A percentile compares a stretch with the other conserved stretches of the same genome.
Conservation (phyloP, 2,113 vertebrate species). For the Stigmatopora nigra region DNA sequence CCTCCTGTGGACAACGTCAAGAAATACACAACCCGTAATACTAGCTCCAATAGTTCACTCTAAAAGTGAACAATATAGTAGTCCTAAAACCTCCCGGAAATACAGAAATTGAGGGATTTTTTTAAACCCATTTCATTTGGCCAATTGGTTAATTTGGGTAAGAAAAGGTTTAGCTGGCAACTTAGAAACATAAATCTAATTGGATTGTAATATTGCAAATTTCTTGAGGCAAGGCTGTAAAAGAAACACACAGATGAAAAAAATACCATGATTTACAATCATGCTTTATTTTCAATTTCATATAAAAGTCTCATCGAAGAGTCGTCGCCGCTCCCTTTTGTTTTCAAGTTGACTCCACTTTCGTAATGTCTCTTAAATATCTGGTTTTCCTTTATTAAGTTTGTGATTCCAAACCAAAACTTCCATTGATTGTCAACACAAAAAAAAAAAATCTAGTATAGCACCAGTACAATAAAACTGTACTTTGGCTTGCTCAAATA, state of each 20-base stretch:
- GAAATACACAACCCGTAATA: no score
- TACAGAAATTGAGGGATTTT: no score
- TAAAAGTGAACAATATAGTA: no score
- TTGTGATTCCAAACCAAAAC: slow-evolving; percentile 75
- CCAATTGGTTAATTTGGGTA: no score
- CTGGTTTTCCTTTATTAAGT: slow-evolving; percentile 61
- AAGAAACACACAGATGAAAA: not conserved
- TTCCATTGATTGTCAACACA: slow-evolving; percentile 81
- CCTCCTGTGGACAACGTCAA: slow-evolving; percentile 39
- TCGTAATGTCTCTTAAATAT: slow-evolving; percentile 72
- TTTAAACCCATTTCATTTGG: no score
- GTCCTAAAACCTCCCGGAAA: no score
- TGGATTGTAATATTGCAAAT: not conserved
- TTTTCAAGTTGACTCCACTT: slow-evolving; percentile 64
- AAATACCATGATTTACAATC: slow-evolving; percentile 65
- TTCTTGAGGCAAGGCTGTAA: not conserved
- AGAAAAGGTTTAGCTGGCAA: no score
- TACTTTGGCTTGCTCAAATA: slow-evolving; percentile 79
- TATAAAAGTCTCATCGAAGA: slow-evolving; percentile 56
- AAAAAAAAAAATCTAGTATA: slow-evolving; percentile 78
- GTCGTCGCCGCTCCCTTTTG: slow-evolving; percentile 42
- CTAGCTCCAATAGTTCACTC: no score
- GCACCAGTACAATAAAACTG: slow-evolving; percentile 99
- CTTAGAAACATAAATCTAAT: no score
- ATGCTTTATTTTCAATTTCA: slow-evolving; percentile 77